Conservation (phyloP, 2,113 vertebrate species). For the Leucopsar rothschildi region DNA sequence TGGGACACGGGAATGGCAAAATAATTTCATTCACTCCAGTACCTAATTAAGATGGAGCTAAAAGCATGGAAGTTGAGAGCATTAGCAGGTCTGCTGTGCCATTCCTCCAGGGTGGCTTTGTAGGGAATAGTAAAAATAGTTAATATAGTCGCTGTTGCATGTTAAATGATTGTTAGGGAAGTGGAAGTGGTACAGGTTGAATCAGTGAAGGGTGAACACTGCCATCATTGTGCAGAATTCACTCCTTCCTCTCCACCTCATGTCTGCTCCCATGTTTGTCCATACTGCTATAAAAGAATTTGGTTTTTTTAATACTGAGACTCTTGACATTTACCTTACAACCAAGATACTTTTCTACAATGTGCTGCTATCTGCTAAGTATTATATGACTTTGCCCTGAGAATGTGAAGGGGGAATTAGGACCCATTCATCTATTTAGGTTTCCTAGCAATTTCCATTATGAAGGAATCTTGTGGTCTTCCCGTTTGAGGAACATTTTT, state of each 20-base stretch:
- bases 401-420: not conserved
- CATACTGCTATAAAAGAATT: not conserved
- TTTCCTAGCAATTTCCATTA: not conserved
- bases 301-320: not conserved
- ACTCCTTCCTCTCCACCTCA: not conserved
- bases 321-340: not conserved
- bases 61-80: constrained; percentile 54
- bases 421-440: not conserved
- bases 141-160: constrained; percentile 37
- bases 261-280: not conserved
- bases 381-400: not conserved
- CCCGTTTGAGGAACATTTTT: not conserved
- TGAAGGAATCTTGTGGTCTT: not conserved
- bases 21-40: constrained; percentile 55
- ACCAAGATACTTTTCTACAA: not conserved
- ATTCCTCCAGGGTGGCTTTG: constrained; percentile 63
- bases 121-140: constrained; percentile 51
- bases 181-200: not conserved
- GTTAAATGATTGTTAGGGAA: constrained; percentile 45
- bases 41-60: constrained; percentile 69
- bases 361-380: accelerated
- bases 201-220: constrained; percentile 2
- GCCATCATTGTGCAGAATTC: not conserved
- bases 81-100: constrained; percentile 25
- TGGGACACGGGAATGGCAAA: constrained; percentile 59